Percentiles rank a stretch among this genome's conserved stretches.
These are phyloP conservation scores for Euschistus heros DNA, from an alignment of 1,140 invertebrate species.

Conservation along the genomic window DNA sequence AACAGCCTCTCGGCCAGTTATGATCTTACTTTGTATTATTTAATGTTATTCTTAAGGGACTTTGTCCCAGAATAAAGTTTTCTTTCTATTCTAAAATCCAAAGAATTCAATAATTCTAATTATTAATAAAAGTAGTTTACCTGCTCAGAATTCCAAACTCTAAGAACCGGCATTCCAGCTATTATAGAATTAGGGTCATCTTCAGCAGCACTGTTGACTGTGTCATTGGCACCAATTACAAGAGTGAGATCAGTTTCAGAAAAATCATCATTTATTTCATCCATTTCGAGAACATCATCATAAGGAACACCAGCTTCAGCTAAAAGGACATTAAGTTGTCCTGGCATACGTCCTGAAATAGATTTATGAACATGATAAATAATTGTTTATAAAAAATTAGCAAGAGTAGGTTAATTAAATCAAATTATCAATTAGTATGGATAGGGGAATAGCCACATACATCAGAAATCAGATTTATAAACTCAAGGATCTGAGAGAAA, in stretches of 20 bases:
- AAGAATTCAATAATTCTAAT: too few relatives aligned
- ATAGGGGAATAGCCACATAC: too few relatives aligned
- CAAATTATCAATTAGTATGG: too few relatives aligned
- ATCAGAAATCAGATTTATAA: too few relatives aligned
- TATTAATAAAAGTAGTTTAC: slow-evolving; percentile 36
- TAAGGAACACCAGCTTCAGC: slow-evolving; percentile 88
- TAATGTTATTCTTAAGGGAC: too few relatives aligned
- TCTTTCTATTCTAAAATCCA: too few relatives aligned
- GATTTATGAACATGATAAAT: slow-evolving; percentile 1
- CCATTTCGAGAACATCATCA: slow-evolving; percentile 87
- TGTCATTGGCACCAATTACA: slow-evolving; percentile 87
- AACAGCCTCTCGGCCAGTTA: too few relatives aligned
- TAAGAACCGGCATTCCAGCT: slow-evolving; percentile 83
- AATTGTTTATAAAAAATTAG: not conserved
- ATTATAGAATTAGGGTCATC: slow-evolving; percentile 86
- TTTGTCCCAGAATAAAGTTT: too few relatives aligned
- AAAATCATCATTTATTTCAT: slow-evolving; percentile 87
- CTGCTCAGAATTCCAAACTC: slow-evolving; percentile 77
- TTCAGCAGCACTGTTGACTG: slow-evolving; percentile 83
- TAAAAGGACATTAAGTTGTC: slow-evolving; percentile 80
- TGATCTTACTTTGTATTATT: too few relatives aligned
- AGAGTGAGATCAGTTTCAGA: slow-evolving; percentile 71
- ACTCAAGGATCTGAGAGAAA: too few relatives aligned
- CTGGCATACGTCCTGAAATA: slow-evolving; percentile 69
- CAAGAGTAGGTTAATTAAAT: not conserved